A percentile compares a stretch with the other conserved stretches of the same genome.
These are phyloP conservation scores for Tiliqua scincoides DNA, from an alignment of 2,113 vertebrate genomes.

Conservation along the genomic window DNA sequence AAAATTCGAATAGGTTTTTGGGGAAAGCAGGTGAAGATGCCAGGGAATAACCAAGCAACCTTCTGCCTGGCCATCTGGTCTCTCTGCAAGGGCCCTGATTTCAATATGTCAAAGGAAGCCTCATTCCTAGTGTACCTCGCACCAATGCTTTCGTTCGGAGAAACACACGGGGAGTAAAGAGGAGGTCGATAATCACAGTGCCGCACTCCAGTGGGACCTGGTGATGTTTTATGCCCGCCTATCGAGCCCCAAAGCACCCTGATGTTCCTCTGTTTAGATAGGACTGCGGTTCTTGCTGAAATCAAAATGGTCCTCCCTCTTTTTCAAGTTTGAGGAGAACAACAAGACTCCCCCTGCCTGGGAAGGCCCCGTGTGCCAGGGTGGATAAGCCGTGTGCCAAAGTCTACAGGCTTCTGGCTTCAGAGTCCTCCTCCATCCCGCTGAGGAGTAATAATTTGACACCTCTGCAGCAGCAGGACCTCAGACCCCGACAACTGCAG, in stretches of 20 bases:
- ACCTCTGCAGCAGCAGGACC: constrained; percentile 82
- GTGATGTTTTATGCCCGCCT: neutral
- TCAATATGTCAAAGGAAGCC: too few species aligned
- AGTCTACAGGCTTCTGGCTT: constrained; percentile 80
- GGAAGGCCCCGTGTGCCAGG: constrained; percentile 70
- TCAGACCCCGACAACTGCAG: constrained; percentile 80
- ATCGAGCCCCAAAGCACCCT: neutral
- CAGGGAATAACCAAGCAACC: too few species aligned
- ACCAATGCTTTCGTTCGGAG: too few species aligned
- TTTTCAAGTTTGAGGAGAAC: constrained; percentile 62
- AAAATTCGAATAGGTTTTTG: too few species aligned
- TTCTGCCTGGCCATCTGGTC: too few species aligned
- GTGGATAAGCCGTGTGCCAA: constrained; percentile 81
- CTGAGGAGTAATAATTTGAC: constrained; percentile 89
- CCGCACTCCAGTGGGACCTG: neutral
- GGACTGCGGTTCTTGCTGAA: constrained; percentile 50
- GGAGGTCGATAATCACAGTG: too few species aligned
- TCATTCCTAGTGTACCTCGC: too few species aligned
- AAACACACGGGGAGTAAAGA: too few species aligned
- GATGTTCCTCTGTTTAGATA: constrained; percentile 31
- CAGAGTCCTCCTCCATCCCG: constrained; percentile 75
- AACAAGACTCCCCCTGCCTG: constrained; percentile 54
- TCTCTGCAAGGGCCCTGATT: too few species aligned
- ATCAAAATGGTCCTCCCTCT: constrained; percentile 57
- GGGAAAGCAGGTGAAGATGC: too few species aligned